A percentile compares a stretch with the other conserved stretches of the same genome.
phyloP scores from a whole-genome alignment of 2,797 vertebrate species.

The Syngnathus rostellatus region DNA sequence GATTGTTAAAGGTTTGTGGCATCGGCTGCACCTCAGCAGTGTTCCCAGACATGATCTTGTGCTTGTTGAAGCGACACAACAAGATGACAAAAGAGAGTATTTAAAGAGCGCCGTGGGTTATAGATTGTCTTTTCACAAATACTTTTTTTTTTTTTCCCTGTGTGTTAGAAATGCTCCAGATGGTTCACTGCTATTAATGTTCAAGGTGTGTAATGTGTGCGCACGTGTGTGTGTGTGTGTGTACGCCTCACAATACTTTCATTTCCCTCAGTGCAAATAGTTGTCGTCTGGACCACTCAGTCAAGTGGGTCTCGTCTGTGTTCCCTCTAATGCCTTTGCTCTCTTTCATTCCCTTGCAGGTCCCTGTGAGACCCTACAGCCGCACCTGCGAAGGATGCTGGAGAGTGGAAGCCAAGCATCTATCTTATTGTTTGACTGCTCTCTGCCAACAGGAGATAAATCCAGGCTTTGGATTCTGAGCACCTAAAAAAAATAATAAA shows the following conservation, averaged over 20 bases:
- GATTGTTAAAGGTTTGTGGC: slow-evolving; percentile 43
- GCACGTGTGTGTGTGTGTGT: neutral
- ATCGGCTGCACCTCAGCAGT: slow-evolving; percentile 45
- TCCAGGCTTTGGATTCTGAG: slow-evolving; percentile 26
- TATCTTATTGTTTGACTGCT: slow-evolving; percentile 28
- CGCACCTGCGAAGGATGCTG: slow-evolving; percentile 24
- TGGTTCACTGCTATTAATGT: slow-evolving; percentile 30
- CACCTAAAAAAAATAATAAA: slow-evolving; percentile 7
- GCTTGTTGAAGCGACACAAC: slow-evolving; percentile 33
- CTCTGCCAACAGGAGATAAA: slow-evolving; percentile 25
- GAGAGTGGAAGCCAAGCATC: slow-evolving; percentile 30
- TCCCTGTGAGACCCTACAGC: slow-evolving; percentile 37
- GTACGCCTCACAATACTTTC: slow-evolving; percentile 29
- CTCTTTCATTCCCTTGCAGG: slow-evolving; percentile 38
- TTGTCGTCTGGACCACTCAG: slow-evolving; percentile 21
- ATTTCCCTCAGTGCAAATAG: slow-evolving; percentile 24
- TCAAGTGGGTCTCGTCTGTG: slow-evolving; percentile 35
- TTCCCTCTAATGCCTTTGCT: slow-evolving; percentile 21
- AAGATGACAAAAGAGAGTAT: slow-evolving; percentile 19
- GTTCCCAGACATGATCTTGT: slow-evolving; percentile 50
- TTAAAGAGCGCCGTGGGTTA: slow-evolving; percentile 20
- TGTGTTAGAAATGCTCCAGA: slow-evolving; percentile 21
- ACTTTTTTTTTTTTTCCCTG: slow-evolving; percentile 25
- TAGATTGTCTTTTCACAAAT: slow-evolving; percentile 12
- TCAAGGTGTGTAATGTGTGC: slow-evolving; percentile 8